phyloP scores from a whole-genome alignment of 2,888 invertebrate species.

The Zeuzera pyrina region DNA sequence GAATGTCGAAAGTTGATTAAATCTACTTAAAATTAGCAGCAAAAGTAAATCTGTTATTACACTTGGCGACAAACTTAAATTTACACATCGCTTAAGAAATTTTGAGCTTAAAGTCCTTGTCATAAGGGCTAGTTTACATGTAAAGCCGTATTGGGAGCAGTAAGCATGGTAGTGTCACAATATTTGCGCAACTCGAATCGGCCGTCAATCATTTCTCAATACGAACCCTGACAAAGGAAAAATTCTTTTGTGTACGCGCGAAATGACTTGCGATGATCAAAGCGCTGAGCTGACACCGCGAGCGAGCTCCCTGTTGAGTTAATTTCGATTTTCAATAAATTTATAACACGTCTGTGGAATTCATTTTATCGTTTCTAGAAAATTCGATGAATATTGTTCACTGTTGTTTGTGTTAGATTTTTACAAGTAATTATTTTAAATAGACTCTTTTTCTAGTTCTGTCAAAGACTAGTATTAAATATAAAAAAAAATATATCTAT shows the following conservation, averaged over 20 bases:
- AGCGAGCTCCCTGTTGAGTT: constrained; percentile 55
- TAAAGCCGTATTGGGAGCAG: neutral
- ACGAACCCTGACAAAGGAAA: constrained; percentile 62
- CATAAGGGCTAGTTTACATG: constrained; percentile 16
- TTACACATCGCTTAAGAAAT: constrained; percentile 11
- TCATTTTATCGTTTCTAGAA: no score
- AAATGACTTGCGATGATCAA: constrained; percentile 59
- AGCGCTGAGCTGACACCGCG: constrained; percentile 47
- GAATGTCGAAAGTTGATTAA: constrained; percentile 19
- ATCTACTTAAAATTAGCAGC: neutral
- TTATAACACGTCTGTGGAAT: constrained; percentile 25
- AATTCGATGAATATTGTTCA: no score
- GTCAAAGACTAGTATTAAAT: no score
- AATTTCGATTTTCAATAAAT: constrained; percentile 46
- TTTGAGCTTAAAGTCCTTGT: constrained; percentile 5
- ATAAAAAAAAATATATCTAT: no score
- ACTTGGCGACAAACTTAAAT: constrained; percentile 17
- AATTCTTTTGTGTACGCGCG: constrained; percentile 53
- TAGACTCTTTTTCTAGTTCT: no score
- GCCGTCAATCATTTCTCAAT: constrained; percentile 65
- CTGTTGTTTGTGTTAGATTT: no score
- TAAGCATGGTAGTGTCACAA: constrained; percentile 4
- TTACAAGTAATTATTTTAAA: no score
- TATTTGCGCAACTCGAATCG: constrained; percentile 50
- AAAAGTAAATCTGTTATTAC: constrained; percentile 16